A percentile compares a stretch with the other conserved stretches of the same genome.
phyloP scores from a whole-genome alignment of 2,888 invertebrate species.

The Clepsis dumicolana region DNA sequence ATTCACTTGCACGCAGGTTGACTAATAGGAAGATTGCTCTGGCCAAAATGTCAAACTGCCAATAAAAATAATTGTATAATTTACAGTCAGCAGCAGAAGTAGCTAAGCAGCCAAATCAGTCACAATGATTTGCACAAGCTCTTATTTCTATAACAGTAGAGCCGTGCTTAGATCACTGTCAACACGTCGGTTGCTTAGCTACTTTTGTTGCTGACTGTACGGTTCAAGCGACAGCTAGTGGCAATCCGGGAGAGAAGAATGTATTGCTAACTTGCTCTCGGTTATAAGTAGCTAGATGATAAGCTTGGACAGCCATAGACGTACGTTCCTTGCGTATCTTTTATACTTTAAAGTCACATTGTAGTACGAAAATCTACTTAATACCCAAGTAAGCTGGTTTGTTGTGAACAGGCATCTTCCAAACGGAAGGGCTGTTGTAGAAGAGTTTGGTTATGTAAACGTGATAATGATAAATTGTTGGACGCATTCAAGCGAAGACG shows the following conservation, averaged over 20 bases:
- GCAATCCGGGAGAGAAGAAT: neutral
- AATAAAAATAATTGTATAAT: neutral
- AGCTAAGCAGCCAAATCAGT: no score
- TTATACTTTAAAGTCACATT: neutral
- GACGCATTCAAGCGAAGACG: neutral
- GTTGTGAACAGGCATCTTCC: neutral
- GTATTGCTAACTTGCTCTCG: neutral
- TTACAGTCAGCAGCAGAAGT: no score
- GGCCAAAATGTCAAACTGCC: conserved; percentile 1
- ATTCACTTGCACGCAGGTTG: no score
- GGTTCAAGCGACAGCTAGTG: neutral
- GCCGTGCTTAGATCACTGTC: no score
- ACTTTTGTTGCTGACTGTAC: no score
- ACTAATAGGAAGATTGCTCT: no score
- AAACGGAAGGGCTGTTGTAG: neutral
- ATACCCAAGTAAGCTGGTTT: neutral
- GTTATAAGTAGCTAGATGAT: neutral
- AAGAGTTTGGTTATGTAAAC: neutral
- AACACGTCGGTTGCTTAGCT: no score
- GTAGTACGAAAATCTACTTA: neutral
- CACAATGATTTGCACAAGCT: no score
- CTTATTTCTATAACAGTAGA: no score
- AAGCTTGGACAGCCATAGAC: conserved; percentile 2
- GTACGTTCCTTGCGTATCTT: neutral
- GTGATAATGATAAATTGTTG: neutral